Evolutionary conservation across 64 coral and sea anemone species (phyloP), one percentile per base, ranked within the genome.

Genomic region (Acropora tenuis): DNA sequence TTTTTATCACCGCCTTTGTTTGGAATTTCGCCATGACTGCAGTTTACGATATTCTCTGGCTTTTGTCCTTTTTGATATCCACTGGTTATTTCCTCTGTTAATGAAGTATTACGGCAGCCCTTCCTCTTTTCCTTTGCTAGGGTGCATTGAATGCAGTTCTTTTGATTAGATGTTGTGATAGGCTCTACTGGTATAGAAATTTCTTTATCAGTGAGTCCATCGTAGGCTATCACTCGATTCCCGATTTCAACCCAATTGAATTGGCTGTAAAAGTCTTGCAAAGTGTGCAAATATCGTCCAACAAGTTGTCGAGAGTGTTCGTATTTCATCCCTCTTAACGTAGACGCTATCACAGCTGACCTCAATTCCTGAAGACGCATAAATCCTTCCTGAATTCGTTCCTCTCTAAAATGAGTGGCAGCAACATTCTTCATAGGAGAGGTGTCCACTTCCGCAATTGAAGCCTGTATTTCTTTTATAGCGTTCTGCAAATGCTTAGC

Each of bases 251-350:
- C 50, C 85, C 89, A 95, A 72, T 95, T 94, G 7, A 88, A 90
- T n/a, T 94, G 93, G 44, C 93, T 94, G 80, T 94, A 94, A 76
- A 94, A 94, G 59, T 95, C 94, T 65, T 95, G 94, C 16, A 95
- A 79, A 0, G 94, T 95, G 84, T 95, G 94, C 63, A 95, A 90
- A 59, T 77, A 95, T 63, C 84, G 76, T 7, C 94, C 94, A 61
- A 86, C 78, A 75, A 86, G 63, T 46, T 78, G 9, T 4, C 94
- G 83, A 43, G 94, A 85, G 12, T 91, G 76, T 55, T 92, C 69
- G 79, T 65, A 86, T 43, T 95, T 90, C 17, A 63, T 47, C 18
- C 69, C 90, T 30, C 88, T 88, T 75, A 80, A 72, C 19, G 92
- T 73, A 4, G 89, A 75, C 11, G 83, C 52, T 10, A 95, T 65